Base-by-base conservation (phyloP, 2,113 vertebrate species). In the Calyptommatus sinebrachiatus region DNA sequence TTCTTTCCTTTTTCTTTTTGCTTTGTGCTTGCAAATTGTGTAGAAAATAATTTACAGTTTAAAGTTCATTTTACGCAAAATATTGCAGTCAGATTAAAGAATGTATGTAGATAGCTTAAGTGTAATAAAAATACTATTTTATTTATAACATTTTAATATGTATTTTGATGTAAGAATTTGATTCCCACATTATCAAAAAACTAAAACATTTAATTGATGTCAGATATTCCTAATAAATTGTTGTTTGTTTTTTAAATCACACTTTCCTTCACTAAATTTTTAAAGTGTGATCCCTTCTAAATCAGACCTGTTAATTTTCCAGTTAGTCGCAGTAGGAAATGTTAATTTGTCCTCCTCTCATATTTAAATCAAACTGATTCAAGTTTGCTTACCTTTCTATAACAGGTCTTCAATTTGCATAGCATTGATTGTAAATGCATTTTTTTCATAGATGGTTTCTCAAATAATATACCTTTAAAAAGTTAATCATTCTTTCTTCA, bases 21-120 rank as follows among this genome's bases (percentile, higher is more conserved):
- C 92, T 85, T 77, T 92, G 88, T 92, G 82, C 71, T 79, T 94
- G 93, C 93, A 91, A 91, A 88, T 90, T 92, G 83, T 60, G 85
- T 90, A 85, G 84, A 89, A 88, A 92, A 92, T 89, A 75, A 80
- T 50, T 67, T 65, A 69, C 62, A 79, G n/a, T 45, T 65, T 65
- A 63, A n/a, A 11, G 20, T 79, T 71, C 61, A 14, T 65, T 20
- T 18, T 31, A 48, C 31, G 2, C 7, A 80, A 68, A 68, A 69
- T n/a, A 48, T 11, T 81, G 61, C 71, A 63, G 87, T 86, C 75
- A 62, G 87, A 85, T 75, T 61, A 87, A 86, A 73, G 1, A 28
- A 45, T n/a, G 1, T 50, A 53, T 75, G 67, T 61, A 46, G 45
- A 80, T 1, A 45, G 70, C 90, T 81, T 73, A n/a, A 87, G 5